Percentiles rank a stretch among this genome's conserved stretches.
These are phyloP conservation scores for Meliscaeva auricollis DNA, from an alignment of 2,888 invertebrate genomes.

Conservation along the genomic window DNA sequence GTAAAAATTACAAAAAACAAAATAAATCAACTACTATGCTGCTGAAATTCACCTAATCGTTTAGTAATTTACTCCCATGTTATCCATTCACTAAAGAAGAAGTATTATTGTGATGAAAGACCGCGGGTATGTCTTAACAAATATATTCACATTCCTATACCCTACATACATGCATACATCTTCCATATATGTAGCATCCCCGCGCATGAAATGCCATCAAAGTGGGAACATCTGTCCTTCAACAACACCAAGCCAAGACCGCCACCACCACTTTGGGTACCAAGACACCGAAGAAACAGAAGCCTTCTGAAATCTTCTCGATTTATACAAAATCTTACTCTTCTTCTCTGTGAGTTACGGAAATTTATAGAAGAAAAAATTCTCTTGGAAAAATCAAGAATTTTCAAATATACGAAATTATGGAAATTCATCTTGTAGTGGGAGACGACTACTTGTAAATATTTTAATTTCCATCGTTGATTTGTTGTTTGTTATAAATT, in stretches of 20 bases:
- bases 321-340: not conserved
- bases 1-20: not conserved
- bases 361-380: constrained; percentile 7
- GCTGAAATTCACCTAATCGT: constrained; percentile 2
- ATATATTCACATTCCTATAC: constrained; percentile 31
- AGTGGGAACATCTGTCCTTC: constrained; percentile 74
- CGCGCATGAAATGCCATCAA: constrained; percentile 53
- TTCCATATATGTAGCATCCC: constrained; percentile 2
- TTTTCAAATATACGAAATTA: constrained; percentile 55
- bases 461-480: constrained; percentile 75
- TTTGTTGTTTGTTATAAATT: constrained; percentile 75
- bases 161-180: not conserved
- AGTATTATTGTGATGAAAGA: constrained; percentile 66
- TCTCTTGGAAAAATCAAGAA: constrained; percentile 7
- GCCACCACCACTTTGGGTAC: not conserved
- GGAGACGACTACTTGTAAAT: constrained; percentile 72
- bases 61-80: constrained; percentile 10
- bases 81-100: constrained; percentile 43
- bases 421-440: constrained; percentile 71
- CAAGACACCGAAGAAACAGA: constrained; percentile 7
- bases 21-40: not conserved
- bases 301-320: constrained; percentile 8
- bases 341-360: constrained; percentile 7
- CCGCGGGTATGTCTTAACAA: constrained; percentile 47
- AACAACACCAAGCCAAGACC: constrained; percentile 32